Base-by-base conservation (phyloP, 1,140 invertebrate genomes). In the Conus ventricosus region DNA sequence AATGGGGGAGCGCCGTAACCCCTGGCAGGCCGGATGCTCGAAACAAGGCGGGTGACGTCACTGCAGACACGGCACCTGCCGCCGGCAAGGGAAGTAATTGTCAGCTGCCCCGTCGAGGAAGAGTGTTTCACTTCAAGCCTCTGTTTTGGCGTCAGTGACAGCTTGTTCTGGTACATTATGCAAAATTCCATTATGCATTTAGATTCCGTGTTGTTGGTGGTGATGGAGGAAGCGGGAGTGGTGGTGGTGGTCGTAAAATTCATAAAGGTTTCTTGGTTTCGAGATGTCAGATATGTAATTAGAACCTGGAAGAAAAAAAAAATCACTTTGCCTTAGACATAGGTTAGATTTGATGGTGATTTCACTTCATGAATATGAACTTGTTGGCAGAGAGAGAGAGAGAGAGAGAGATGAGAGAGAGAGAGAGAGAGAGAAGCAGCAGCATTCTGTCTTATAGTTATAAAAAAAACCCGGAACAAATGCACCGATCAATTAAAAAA, bases 81-180 rank as follows among this genome's bases (percentile, higher is more conserved):
- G 20, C 6, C 51, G 23, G 80, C 51, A 81, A 81, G 80, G 80
- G 80, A 23, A 54, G 39, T 51, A 55, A 54, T 23, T 81, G 51
- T 17, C 39, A 54, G 17, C 25, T 15, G 27, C 25, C 80, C 10
- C 80, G 80, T 54, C 80, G 80, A 23, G 80, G 80, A 7, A 53
- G 80, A 81, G 80, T 13, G 80, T 81, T 81, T 25, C 39, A 39
- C 20, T 81, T 81, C 51, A 81, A 54, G 20, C 51, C 80, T 51
- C 39, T 81, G 51, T 81, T 81, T 54, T 81, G 39, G 80, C 80
- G 80, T 10, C 80, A 81, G 80, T 81, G 23, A 81, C 17, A 51
- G 23, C 20, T 54, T 81, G 5, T 54, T 23, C 0, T 7, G 39
- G 13, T 13, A 20, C 20, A 23, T 71, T 71, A 71, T 71, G 67